These are phyloP conservation scores for Empidonax traillii DNA, from an alignment of 2,113 vertebrate species.

Conservation along the genomic window DNA sequence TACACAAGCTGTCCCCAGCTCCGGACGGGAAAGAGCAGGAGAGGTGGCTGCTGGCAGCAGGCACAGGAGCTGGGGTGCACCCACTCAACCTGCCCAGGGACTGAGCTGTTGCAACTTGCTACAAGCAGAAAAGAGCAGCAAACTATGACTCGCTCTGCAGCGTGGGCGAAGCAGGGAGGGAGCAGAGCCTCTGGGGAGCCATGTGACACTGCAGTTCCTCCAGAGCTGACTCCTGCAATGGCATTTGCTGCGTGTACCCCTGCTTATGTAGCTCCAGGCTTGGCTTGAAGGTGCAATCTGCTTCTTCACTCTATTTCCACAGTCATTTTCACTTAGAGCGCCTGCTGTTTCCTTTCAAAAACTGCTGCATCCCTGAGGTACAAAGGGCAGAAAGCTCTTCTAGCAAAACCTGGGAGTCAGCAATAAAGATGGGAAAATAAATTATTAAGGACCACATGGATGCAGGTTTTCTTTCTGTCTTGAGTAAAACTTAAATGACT, in stretches of 20 bases:
- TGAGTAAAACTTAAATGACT: neutral
- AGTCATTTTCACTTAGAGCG: neutral
- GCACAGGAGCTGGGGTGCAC: neutral
- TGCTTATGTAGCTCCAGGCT: neutral
- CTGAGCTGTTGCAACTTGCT: neutral
- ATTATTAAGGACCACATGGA: neutral
- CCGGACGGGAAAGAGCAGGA: accelerated
- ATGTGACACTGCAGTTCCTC: neutral
- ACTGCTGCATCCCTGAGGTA: neutral
- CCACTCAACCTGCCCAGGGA: neutral
- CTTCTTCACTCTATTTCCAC: neutral
- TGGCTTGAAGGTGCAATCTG: neutral
- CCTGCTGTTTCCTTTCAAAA: neutral
- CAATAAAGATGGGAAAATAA: neutral
- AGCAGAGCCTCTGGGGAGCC: neutral
- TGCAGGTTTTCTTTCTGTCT: neutral
- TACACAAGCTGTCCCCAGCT: neutral
- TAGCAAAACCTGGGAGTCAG: neutral
- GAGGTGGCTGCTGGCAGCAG: neutral
- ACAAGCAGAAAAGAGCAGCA: neutral
- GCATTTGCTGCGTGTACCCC: neutral
- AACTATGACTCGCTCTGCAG: neutral
- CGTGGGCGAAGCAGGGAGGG: neutral
- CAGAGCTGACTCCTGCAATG: neutral
- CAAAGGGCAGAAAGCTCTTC: neutral